Base-by-base conservation (phyloP, 2,113 vertebrate species). In the Herpailurus yagouaroundi region DNA sequence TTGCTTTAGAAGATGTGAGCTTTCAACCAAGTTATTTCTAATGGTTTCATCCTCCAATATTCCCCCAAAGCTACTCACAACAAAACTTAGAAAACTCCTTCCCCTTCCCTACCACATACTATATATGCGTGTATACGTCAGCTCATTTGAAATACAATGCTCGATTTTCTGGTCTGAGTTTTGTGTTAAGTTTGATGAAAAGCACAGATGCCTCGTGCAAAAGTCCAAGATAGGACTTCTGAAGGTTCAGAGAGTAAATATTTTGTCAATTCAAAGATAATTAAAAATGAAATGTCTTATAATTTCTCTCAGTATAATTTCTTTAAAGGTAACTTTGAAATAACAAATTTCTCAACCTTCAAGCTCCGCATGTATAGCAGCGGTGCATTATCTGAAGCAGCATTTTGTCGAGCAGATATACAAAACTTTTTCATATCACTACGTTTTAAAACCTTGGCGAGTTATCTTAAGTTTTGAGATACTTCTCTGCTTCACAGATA, bases 401-500 rank as follows among this genome's bases (percentile, higher is more conserved):
- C 1, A 9, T 33, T 94, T n/a, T 86, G 27, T 45, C 48, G 41
- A 6, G 11, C 3, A 71, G 2, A 73, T 68, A 69, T 2, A 9
- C 23, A n/a, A 80, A 88, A 1, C 33, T 79, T 94, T 84, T 80
- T n/a, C 60, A 52, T 52, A 31, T 31, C 4, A 18, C 15, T 64
- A 27, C 6, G 0, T 66, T 68, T 87, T 94, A 74, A 93, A 97
- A 82, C 36, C 14, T 79, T 85, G n/a, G 64, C 6, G 2, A 81
- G 68, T 96, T 48, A n/a, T 89, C 41, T 4, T 23, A 48, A 27
- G 10, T 85, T 94, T 84, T 38, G 10, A 89, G 48, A 14, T 33
- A 21, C 2, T 94, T 97, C 92, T 97, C 63, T 85, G 73, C 94
- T 95, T 90, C 93, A 89, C 73, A 19, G 90, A 97, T 92, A 38